Conservation (phyloP, 2,888 invertebrate species). For the Acanthosepion pharaonis region DNA sequence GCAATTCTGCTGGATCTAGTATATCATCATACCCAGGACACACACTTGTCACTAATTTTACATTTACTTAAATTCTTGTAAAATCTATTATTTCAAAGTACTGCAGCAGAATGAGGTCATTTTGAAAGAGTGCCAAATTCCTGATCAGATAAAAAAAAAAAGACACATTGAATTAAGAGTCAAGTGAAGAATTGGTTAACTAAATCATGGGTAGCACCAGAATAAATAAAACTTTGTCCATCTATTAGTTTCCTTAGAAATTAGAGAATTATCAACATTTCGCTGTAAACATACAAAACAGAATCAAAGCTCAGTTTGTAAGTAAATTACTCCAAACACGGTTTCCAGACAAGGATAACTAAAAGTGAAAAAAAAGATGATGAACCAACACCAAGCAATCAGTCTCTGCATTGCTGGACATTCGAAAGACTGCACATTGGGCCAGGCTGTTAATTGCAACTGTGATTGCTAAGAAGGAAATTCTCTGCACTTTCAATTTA, state of each 20-base stretch:
- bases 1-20: too few relatives aligned
- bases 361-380: neutral
- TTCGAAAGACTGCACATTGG: neutral
- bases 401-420: neutral
- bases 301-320: neutral
- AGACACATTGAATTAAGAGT: too few relatives aligned
- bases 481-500: neutral
- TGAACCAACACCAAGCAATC: neutral
- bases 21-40: too few relatives aligned
- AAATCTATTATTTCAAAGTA: too few relatives aligned
- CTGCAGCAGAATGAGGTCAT: too few relatives aligned
- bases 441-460: neutral
- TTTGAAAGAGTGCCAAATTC: too few relatives aligned
- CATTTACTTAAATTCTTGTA: too few relatives aligned
- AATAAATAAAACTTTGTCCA: neutral
- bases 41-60: too few relatives aligned
- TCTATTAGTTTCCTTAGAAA: neutral
- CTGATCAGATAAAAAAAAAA: too few relatives aligned
- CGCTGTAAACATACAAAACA: neutral
- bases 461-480: neutral
- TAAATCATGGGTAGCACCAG: neutral
- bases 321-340: neutral
- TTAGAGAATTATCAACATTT: neutral
- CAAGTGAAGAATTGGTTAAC: too few relatives aligned
- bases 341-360: neutral